Base-by-base conservation (phyloP, 2,113 vertebrate genomes). In the Antigone vipio region DNA sequence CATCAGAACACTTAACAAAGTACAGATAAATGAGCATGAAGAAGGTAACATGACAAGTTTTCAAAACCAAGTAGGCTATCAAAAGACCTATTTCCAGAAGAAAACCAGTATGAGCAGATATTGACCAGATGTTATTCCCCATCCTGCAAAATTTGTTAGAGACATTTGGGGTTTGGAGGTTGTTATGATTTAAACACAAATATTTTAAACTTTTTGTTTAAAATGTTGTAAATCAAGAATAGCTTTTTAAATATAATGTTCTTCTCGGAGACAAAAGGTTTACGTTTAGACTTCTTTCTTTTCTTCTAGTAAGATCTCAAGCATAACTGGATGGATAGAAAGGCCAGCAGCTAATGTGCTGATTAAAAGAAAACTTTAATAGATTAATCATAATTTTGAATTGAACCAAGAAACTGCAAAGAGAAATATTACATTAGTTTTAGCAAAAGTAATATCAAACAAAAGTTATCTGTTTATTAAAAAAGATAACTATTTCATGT, bases 1-100 rank as follows among this genome's bases (percentile, higher is more conserved):
- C 19, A 74, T 85, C 40, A 90, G 35, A 96, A 82, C 19, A 63
- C 29, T 96, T 96, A 56, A 35, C 27, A 75, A 80, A 92, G 44
- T 80, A 86, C 10, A 91, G 16, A 77, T 19, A 91, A 97, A 66
- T 68, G 34, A 94, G 0, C 16, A 75, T 27, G 34, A 91, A 69
- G 34, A 56, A 92, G 24, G 7, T 78, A 76, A 91, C 66, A 38
- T 92, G 50, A 89, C 19, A 95, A 59, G 17, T 79, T 55, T 97
- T n/a, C 30, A 91, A 85, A 96, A 93, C 15, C 27, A 75, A 75
- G 10, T 56, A 85, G 27, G 74, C 32, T 88, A 77, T 60, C 24
- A 87, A 71, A 95, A 58, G 11, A 26, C 14, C 18, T 2, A 74
- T 85, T 89, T 96, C 29, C 9, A 64, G 40, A 44, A 35, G 7